Percentiles rank a stretch among this genome's conserved stretches.
Conservation (phyloP, 2,797 vertebrate genomes). For the Avahi laniger region DNA sequence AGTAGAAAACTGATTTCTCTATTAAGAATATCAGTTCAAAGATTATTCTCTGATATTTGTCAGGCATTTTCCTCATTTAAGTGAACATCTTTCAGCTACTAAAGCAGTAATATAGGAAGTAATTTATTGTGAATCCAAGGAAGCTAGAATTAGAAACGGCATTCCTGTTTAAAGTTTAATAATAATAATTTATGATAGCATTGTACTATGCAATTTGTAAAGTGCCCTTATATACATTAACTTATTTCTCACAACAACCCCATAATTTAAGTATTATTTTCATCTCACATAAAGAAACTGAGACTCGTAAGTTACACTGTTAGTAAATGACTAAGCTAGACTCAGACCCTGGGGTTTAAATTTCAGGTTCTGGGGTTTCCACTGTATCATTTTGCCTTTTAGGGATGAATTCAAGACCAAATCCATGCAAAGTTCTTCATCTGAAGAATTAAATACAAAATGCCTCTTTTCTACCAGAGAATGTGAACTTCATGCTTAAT, state of each 20-base stretch:
- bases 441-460: background rate
- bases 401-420: background rate
- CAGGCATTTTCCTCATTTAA: background rate
- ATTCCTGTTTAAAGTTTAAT: background rate
- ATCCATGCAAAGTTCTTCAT: background rate
- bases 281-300: background rate
- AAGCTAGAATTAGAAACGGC: background rate
- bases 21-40: slow-evolving; percentile 10
- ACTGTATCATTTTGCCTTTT: background rate
- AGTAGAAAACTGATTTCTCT: background rate
- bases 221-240: background rate
- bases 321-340: background rate
- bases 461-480: background rate
- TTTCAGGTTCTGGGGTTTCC: background rate
- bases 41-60: background rate
- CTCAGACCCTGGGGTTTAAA: background rate
- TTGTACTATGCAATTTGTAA: background rate
- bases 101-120: background rate
- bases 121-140: background rate
- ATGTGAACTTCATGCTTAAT: background rate
- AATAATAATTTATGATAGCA: background rate
- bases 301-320: background rate
- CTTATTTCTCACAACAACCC: background rate
- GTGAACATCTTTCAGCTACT: background rate
- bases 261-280: background rate